Conservation (phyloP, 2,113 vertebrate species). For the Vireo altiloquus region DNA sequence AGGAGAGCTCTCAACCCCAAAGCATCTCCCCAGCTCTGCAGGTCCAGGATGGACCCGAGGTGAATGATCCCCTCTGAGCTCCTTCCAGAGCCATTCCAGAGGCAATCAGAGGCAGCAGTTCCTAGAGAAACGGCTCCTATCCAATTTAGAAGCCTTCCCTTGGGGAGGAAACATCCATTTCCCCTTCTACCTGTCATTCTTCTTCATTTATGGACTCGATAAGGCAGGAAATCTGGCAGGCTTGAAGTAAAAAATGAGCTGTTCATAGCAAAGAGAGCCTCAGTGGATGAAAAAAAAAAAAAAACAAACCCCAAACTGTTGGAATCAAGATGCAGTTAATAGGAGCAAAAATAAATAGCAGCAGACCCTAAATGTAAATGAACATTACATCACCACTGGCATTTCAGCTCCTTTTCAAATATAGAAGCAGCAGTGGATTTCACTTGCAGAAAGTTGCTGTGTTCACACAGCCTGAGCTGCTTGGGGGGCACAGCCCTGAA, state of each 20-base stretch:
- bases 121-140: not conserved
- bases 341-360: constrained; percentile 48
- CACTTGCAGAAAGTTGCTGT: not conserved
- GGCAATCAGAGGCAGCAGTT: not conserved
- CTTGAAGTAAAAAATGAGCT: constrained; percentile 30
- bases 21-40: not conserved
- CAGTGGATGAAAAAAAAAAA: not conserved
- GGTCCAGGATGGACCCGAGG: not conserved
- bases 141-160: constrained; percentile 18
- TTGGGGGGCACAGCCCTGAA: not conserved
- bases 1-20: not conserved
- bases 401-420: constrained; percentile 25
- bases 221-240: constrained; percentile 11
- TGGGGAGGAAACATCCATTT: constrained; percentile 23
- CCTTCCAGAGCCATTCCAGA: not conserved
- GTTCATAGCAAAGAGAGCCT: not conserved
- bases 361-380: constrained; percentile 48
- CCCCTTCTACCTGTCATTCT: constrained; percentile 27
- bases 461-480: not conserved
- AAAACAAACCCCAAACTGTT: not conserved
- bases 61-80: not conserved
- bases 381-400: constrained; percentile 34
- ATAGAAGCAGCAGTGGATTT: not conserved
- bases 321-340: constrained; percentile 7
- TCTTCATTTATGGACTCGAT: not conserved